Conservation (phyloP, 2,888 invertebrate genomes). For the Drosophila gaucha region DNA sequence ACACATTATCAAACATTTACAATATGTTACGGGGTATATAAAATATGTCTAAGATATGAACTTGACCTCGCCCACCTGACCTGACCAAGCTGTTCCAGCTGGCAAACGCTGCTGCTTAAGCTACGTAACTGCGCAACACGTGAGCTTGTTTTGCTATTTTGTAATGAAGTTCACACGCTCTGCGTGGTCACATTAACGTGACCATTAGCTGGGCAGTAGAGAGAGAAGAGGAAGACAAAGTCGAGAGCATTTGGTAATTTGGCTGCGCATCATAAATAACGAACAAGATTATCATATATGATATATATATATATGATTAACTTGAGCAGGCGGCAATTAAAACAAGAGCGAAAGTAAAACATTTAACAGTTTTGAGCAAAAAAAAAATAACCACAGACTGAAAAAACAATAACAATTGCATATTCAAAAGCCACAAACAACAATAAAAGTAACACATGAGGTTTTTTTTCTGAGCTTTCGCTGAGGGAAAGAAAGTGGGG, state of each 20-base stretch:
- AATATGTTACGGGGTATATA: too few species aligned
- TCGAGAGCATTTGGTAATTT: constrained; percentile 3
- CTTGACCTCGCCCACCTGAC: constrained; percentile 28
- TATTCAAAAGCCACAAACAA: constrained; percentile 28
- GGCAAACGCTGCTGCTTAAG: constrained; percentile 1
- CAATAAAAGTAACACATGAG: constrained; percentile 19
- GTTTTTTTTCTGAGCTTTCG: constrained; percentile 34
- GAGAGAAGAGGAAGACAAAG: not conserved
- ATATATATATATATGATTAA: too few species aligned
- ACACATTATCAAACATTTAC: too few species aligned
- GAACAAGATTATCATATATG: constrained; percentile 37
- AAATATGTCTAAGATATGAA: constrained; percentile 13
- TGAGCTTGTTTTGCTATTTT: constrained; percentile 33
- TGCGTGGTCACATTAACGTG: constrained; percentile 54
- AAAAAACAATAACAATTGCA: constrained; percentile 47
- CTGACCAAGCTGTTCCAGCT: constrained; percentile 2
- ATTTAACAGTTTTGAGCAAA: constrained; percentile 44
- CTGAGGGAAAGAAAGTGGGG: not conserved
- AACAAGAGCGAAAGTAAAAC: constrained; percentile 68
- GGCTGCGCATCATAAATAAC: constrained; percentile 20
- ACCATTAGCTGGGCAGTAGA: constrained; percentile 35
- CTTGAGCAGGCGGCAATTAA: constrained; percentile 63
- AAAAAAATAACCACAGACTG: constrained; percentile 12
- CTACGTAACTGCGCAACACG: constrained; percentile 14
- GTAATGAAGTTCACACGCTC: constrained; percentile 66